Conservation (phyloP, 1,140 invertebrate genomes). For the Caerostris extrusa region DNA sequence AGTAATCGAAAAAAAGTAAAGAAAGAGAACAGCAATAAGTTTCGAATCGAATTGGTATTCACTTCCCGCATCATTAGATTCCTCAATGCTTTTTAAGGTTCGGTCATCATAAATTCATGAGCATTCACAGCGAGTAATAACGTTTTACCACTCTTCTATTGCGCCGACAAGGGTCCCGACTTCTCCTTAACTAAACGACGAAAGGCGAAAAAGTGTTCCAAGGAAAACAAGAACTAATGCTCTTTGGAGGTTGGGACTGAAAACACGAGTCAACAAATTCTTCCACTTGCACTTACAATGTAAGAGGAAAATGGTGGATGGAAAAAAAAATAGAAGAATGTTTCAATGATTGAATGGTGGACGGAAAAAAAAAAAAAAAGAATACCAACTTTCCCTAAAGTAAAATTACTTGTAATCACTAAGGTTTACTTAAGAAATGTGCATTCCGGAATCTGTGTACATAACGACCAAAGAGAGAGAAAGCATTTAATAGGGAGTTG, state of each 20-base stretch:
- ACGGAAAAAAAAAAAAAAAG: background rate
- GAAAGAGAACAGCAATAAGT: background rate
- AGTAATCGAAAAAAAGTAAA: too few species aligned
- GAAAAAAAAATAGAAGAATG: too few species aligned
- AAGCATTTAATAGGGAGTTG: constrained; percentile 1
- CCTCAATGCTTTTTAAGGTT: background rate
- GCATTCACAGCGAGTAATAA: constrained; percentile 7
- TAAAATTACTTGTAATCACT: constrained; percentile 26
- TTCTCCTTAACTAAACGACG: background rate
- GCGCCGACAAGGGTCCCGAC: background rate
- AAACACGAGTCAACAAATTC: constrained; percentile 37
- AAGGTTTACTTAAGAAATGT: constrained; percentile 20
- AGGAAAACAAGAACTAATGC: constrained; percentile 30
- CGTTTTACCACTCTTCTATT: too few species aligned
- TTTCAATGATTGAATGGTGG: too few species aligned
- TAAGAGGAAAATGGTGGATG: background rate
- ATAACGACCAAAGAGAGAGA: background rate
- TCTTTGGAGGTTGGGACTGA: background rate
- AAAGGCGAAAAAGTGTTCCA: constrained; percentile 24
- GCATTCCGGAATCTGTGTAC: background rate
- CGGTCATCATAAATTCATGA: constrained; percentile 42
- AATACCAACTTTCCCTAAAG: background rate
- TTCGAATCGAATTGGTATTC: background rate
- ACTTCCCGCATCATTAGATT: background rate
- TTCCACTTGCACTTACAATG: background rate